Evolutionary conservation across 2,888 invertebrate genomes (phyloP).

Genomic region (Acanthosepion lycidas): DNA sequence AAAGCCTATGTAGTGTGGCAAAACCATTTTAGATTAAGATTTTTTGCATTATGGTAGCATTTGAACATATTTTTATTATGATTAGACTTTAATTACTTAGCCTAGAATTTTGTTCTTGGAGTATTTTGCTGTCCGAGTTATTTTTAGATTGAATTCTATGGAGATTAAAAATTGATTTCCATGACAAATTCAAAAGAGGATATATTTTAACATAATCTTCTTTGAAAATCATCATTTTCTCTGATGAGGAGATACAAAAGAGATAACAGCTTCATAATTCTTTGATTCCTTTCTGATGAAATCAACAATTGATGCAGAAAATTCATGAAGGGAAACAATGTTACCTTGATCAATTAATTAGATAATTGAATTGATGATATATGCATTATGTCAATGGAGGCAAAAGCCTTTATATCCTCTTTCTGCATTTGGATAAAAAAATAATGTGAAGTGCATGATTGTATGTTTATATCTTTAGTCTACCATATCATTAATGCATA

Average conservation of each 20-base stretch:
- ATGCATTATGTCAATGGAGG: background rate
- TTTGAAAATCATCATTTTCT: background rate
- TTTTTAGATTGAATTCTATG: background rate
- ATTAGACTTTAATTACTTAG: background rate
- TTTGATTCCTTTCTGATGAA: background rate
- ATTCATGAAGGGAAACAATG: background rate
- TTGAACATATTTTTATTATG: background rate
- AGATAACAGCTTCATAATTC: background rate
- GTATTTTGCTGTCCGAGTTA: background rate
- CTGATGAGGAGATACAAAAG: conserved; percentile 15
- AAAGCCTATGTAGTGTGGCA: too few species aligned
- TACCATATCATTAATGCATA: too few species aligned
- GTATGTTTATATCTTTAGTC: background rate
- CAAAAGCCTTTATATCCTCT: background rate
- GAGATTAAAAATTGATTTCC: background rate
- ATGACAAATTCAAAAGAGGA: background rate
- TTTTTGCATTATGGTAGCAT: background rate
- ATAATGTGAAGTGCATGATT: background rate
- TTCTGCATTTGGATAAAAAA: background rate
- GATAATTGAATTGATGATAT: background rate
- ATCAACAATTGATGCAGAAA: background rate
- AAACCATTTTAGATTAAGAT: background rate
- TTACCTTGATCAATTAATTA: conserved; percentile 6
- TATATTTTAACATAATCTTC: background rate
- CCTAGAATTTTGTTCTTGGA: background rate